Conservation (phyloP, 2,888 invertebrate species). For the Graphium colonna region DNA sequence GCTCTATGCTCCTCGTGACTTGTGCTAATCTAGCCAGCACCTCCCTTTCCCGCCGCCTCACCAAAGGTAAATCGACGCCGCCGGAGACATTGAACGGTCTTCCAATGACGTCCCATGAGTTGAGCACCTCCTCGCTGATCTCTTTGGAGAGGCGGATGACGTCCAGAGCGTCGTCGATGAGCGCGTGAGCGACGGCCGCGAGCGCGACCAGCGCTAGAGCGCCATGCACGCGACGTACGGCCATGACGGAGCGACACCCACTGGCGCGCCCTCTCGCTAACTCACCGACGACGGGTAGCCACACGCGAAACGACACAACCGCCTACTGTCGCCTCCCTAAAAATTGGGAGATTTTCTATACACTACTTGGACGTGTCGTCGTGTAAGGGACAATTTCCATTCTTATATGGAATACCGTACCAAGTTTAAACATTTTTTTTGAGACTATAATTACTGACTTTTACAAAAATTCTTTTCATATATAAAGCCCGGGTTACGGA, state of each 20-base stretch:
- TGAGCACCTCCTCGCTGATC: constrained; percentile 79
- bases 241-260: constrained; percentile 62
- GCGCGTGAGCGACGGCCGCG: constrained; percentile 49
- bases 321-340: too few species aligned
- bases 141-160: constrained; percentile 80
- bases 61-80: constrained; percentile 80
- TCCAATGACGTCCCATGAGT: constrained; percentile 83
- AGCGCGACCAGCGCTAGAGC: constrained; percentile 49
- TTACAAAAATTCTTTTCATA: too few species aligned
- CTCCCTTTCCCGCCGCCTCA: constrained; percentile 81
- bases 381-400: too few species aligned
- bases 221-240: constrained; percentile 49
- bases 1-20: constrained; percentile 52
- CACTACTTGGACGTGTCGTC: too few species aligned
- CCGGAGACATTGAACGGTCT: constrained; percentile 72
- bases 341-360: too few species aligned
- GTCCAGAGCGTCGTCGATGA: constrained; percentile 81
- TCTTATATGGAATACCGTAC: too few species aligned
- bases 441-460: too few species aligned
- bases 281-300: too few species aligned
- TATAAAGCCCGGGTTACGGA: too few species aligned
- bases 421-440: too few species aligned
- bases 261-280: too few species aligned
- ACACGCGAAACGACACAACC: too few species aligned
- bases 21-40: constrained; percentile 72